Base-by-base conservation (phyloP, 2,113 vertebrate genomes). In the Pomatorhinus ruficollis region DNA sequence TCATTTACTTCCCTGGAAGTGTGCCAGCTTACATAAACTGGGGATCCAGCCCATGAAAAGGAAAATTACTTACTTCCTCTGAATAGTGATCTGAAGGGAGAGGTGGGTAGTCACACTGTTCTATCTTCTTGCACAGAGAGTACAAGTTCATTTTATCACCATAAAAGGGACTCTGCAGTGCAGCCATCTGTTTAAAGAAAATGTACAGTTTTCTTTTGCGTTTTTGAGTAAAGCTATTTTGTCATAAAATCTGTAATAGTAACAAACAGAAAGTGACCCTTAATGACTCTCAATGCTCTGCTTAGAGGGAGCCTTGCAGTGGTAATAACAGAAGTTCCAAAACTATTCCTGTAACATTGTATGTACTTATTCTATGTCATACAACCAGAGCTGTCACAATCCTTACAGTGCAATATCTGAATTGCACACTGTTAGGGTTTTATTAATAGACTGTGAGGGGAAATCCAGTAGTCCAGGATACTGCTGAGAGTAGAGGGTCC, bases 81-180 rank as follows among this genome's bases (percentile, higher is more conserved):
- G 99, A 99, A 95, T 99, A 99, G 98, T 99, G 99, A 98, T 99
- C 99, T 93, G 99, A 99, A n/a, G 99, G 99, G 80, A 99, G 99
- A 56, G 99, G 99, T 23, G 99, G 99, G 96, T 99, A 99, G 98
- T 99, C 99, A 56, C 99, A 99, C 97, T 99, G 99, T 91, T 99
- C 99, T 95, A 99, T 99, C 98, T 99, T 99, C 99, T 99, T 99
- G 98, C 99, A 99, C 93, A 99, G 98, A 5, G 99, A 99, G 97
- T 99, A 99, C 80, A 99, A 97, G 97, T 99, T 99, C 99, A 99
- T 99, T 98, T 99, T 99, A 97, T 99, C 99, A 82, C 99, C 99
- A 20, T 99, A 99, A 98, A 99, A 99, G 14, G 99, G 99, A 97
- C 99, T 99, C 98, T 99, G 99, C 68, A 99, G 95, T 13, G 99